phyloP scores from a whole-genome alignment of 2,888 invertebrate genomes.

The Pachliopta kotzebuea region DNA sequence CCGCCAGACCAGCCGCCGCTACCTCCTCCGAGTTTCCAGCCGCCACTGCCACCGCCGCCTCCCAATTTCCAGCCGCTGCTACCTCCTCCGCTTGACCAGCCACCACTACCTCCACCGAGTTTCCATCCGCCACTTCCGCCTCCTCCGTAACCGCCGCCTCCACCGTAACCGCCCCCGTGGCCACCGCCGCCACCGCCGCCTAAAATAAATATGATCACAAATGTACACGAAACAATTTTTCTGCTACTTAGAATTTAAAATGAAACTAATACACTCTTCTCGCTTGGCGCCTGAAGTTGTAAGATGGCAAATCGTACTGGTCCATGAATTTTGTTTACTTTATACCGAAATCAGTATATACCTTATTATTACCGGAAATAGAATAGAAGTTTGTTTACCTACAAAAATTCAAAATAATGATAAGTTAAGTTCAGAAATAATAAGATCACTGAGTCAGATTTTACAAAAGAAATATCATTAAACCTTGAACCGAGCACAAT shows the following conservation, averaged over 20 bases:
- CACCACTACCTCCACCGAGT: slow-evolving; percentile 44
- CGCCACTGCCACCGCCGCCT: slow-evolving; percentile 36
- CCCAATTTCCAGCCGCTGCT: slow-evolving; percentile 33
- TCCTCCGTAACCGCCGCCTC: slow-evolving; percentile 34
- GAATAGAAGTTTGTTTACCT: too few relatives aligned
- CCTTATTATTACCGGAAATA: too few relatives aligned
- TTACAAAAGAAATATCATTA: too few relatives aligned
- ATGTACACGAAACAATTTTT: neutral
- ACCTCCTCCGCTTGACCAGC: slow-evolving; percentile 37
- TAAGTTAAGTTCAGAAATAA: too few relatives aligned
- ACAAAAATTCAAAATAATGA: too few relatives aligned
- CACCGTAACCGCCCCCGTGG: slow-evolving; percentile 43
- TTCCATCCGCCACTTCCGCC: slow-evolving; percentile 51
- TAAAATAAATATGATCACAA: neutral
- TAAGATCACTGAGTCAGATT: too few relatives aligned
- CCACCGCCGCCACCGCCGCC: slow-evolving; percentile 43
- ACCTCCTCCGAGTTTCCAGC: slow-evolving; percentile 45
- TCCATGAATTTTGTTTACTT: neutral
- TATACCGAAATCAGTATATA: too few relatives aligned
- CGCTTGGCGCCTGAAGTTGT: too few relatives aligned
- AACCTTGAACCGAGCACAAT: too few relatives aligned
- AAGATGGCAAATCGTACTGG: too few relatives aligned
- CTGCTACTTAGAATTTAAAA: neutral
- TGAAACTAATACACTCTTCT: too few relatives aligned
- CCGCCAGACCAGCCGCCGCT: slow-evolving; percentile 38